Percentiles rank a stretch among this genome's conserved stretches.
These are phyloP conservation scores for Ariopsis seemanni DNA, from an alignment of 2,113 vertebrate genomes.

Conservation along the genomic window DNA sequence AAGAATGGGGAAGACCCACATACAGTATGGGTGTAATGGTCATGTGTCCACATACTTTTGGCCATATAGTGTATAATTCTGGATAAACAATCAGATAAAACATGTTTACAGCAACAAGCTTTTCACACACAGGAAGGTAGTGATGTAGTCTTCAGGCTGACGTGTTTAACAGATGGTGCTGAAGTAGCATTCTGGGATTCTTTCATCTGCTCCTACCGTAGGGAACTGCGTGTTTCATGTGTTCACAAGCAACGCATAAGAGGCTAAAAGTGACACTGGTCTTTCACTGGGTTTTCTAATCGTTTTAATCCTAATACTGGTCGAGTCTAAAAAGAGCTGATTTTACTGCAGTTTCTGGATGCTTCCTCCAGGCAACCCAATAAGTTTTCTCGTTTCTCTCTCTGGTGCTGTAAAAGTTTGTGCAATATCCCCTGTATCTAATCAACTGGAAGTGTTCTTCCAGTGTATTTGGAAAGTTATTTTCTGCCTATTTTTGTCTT, in stretches of 20 bases:
- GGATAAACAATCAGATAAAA: not conserved
- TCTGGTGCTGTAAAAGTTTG: not conserved
- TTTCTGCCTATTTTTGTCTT: not conserved
- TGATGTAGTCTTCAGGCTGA: not conserved
- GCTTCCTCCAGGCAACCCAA: not conserved
- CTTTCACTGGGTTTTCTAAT: not conserved
- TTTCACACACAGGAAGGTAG: not conserved
- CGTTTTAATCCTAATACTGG: not conserved
- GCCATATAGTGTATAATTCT: not conserved
- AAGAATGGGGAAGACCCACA: too few relatives aligned
- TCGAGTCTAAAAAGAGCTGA: not conserved
- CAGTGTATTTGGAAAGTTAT: not conserved
- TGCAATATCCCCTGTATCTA: not conserved
- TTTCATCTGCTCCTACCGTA: not conserved
- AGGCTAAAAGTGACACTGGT: not conserved
- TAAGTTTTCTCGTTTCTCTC: not conserved
- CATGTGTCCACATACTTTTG: too few relatives aligned
- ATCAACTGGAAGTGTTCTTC: not conserved
- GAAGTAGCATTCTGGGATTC: not conserved
- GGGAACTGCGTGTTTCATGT: not conserved
- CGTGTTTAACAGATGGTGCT: not conserved
- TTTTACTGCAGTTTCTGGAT: not conserved
- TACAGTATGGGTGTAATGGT: too few relatives aligned
- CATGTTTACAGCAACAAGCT: too few relatives aligned
- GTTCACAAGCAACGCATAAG: not conserved